Conservation (phyloP, 1,140 invertebrate species). For the Bombus soroeensis region DNA sequence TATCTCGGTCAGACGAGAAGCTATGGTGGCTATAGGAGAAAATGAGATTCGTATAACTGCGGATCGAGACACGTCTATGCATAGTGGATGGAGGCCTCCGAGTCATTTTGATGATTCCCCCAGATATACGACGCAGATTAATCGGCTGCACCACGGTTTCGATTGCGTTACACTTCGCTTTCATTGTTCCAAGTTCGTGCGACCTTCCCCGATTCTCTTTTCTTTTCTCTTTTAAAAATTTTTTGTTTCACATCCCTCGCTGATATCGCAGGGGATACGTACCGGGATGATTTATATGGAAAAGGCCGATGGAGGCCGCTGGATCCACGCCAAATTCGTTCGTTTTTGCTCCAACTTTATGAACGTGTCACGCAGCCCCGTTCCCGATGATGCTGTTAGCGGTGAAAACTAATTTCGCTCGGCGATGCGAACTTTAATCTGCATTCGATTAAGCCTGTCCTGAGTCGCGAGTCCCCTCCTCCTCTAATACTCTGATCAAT, state of each 20-base stretch:
- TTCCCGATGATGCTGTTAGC: slow-evolving; percentile 29
- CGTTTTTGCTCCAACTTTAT: slow-evolving; percentile 39
- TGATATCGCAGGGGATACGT: slow-evolving; percentile 8
- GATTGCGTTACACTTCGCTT: background rate
- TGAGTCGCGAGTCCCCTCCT: background rate
- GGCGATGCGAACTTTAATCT: slow-evolving; percentile 32
- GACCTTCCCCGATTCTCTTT: background rate
- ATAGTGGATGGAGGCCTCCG: slow-evolving; percentile 37
- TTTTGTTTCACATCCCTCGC: slow-evolving; percentile 15
- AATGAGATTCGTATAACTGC: slow-evolving; percentile 67
- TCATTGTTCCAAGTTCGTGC: background rate
- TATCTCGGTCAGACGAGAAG: slow-evolving; percentile 64
- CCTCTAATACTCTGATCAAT: slow-evolving; percentile 6
- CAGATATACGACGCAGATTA: slow-evolving; percentile 38
- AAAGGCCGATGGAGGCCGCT: slow-evolving; percentile 1
- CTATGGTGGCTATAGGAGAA: slow-evolving; percentile 65
- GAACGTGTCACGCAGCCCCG: slow-evolving; percentile 26
- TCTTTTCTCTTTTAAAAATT: background rate
- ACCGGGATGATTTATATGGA: slow-evolving; percentile 29
- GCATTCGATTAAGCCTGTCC: slow-evolving; percentile 29
- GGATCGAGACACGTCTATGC: slow-evolving; percentile 54
- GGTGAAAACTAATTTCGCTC: slow-evolving; percentile 36
- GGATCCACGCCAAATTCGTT: slow-evolving; percentile 37
- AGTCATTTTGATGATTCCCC: slow-evolving; percentile 53
- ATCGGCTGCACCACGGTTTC: slow-evolving; percentile 7